Evolutionary conservation across 2,888 invertebrate species (phyloP), one percentile per base, ranked within the genome.

Genomic region (Lithodes maja): DNA sequence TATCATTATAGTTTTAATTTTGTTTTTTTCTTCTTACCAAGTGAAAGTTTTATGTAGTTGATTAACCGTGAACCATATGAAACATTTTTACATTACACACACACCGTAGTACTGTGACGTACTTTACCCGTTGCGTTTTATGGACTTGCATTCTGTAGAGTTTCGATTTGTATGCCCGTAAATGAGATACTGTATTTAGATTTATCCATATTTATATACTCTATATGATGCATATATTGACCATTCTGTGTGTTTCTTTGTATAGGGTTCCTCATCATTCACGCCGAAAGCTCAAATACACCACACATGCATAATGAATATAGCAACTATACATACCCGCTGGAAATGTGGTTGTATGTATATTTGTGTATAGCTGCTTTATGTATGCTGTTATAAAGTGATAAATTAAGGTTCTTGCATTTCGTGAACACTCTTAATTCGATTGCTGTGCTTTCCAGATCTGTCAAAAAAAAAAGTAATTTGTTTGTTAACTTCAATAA

Each of bases 291-390:
- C 49, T 84, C 74, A 84, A 55, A 82, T 84, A 83, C 84, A 71
- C 12, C 61, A 81, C 82, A 86, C 82, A 86, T 86, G 81, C 86
- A 86, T 86, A 82, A 75, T 86, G 81, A 86, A 82, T 86, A 86
- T 82, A 77, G 82, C 86, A 86, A 86, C 77, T 81, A 88, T 83
- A 88, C 83, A 88, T 88, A 84, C 80, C 78, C 71, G 69, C 69
- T 80, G 80, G 74, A 5, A 81, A 81, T 53, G 55, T 89, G 84
- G 79, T 84, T 89, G 84, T 89, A 89, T 89, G 84, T 89, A 89
- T 89, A 78, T 89, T 84, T 89, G 84, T 89, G 85, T 89, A 89
- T 81, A 85, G 71, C 55, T 89, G 79, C 80, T 80, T 89, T 85
- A 89, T 89, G 80, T 89, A 81, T 89, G 81, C 85, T 81, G 74